Percentiles rank a stretch among this genome's conserved stretches.
Evolutionary conservation across 2,113 vertebrate genomes (phyloP).

Genomic region (Mola mola): DNA sequence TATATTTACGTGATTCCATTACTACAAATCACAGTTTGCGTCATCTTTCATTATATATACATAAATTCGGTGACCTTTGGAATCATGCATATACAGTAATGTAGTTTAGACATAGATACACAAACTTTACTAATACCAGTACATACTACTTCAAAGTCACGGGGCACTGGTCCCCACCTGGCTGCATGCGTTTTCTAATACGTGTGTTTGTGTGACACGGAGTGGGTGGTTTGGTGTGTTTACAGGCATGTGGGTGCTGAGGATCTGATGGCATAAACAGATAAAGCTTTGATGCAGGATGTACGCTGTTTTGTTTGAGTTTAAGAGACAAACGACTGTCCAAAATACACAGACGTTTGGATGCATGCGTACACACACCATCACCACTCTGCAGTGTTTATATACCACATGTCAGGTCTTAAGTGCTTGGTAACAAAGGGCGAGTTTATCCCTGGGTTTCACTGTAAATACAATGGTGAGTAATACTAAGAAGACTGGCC

Average conservation of each 20-base stretch:
- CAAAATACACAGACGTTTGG: slow-evolving; percentile 28
- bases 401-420: slow-evolving; percentile 55
- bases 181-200: slow-evolving; percentile 20
- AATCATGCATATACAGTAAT: slow-evolving; percentile 2
- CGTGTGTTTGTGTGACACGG: slow-evolving; percentile 27
- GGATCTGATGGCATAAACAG: slow-evolving; percentile 76
- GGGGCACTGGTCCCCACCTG: slow-evolving; percentile 18
- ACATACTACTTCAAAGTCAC: slow-evolving; percentile 1
- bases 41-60: background rate
- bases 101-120: background rate
- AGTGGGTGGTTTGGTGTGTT: slow-evolving; percentile 63
- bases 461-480: slow-evolving; percentile 68
- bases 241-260: slow-evolving; percentile 56
- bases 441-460: slow-evolving; percentile 54
- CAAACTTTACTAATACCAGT: background rate
- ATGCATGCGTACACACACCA: slow-evolving; percentile 19
- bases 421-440: slow-evolving; percentile 73
- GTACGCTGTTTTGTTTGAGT: slow-evolving; percentile 69
- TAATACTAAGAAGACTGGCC: slow-evolving; percentile 47
- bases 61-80: background rate
- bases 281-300: slow-evolving; percentile 71
- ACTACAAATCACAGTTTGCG: background rate
- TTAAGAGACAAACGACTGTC: slow-evolving; percentile 66
- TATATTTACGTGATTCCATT: background rate
- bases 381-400: slow-evolving; percentile 40